phyloP scores from a whole-genome alignment of 2,888 invertebrate genomes.

The Carterocephalus palaemon region DNA sequence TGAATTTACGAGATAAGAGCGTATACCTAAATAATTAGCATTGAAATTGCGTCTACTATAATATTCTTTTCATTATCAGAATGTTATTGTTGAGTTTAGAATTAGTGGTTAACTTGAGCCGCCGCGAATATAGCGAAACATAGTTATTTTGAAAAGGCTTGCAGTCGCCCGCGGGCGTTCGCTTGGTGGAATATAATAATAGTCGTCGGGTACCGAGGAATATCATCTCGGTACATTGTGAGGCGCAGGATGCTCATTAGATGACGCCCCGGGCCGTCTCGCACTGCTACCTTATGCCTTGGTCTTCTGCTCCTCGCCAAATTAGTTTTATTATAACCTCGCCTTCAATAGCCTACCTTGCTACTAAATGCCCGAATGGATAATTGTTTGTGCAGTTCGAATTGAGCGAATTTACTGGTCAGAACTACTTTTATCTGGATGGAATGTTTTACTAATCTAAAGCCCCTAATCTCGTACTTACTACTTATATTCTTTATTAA shows the following conservation, averaged over 20 bases:
- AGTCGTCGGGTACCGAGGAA: constrained; percentile 65
- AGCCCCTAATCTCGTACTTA: too few species aligned
- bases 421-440: too few species aligned
- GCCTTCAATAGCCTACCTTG: constrained; percentile 32
- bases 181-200: constrained; percentile 70
- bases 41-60: constrained; percentile 14
- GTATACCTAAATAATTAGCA: constrained; percentile 23
- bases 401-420: neutral
- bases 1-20: constrained; percentile 24
- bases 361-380: constrained; percentile 28
- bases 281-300: constrained; percentile 35
- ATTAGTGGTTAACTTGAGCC: constrained; percentile 52
- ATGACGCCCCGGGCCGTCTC: constrained; percentile 61
- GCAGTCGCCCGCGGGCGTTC: constrained; percentile 55
- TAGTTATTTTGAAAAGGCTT: constrained; percentile 65
- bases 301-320: constrained; percentile 31
- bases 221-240: constrained; percentile 75
- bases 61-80: constrained; percentile 16
- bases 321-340: constrained; percentile 39
- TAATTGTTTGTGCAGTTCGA: neutral
- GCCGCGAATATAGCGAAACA: constrained; percentile 51
- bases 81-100: constrained; percentile 37
- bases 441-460: too few species aligned
- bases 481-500: too few species aligned
- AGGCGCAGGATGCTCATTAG: constrained; percentile 77